Evolutionary conservation across 1,140 invertebrate species (phyloP).

Genomic region (Apis dorsata): DNA sequence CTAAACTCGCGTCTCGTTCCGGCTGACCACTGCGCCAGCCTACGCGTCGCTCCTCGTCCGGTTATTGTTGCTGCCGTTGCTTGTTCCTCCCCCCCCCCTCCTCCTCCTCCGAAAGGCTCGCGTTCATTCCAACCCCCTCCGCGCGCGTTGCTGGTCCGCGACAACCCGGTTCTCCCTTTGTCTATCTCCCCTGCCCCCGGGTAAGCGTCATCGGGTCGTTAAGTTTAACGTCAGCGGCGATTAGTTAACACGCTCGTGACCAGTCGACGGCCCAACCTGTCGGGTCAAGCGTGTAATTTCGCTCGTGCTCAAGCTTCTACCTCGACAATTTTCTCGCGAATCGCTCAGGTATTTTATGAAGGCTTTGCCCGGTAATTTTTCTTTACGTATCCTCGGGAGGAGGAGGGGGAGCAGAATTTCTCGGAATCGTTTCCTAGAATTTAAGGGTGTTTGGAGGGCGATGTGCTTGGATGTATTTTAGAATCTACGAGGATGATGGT

Average conservation of each 20-base stretch:
- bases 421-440: no score
- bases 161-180: slow-evolving; percentile 44
- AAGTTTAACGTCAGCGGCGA: slow-evolving; percentile 43
- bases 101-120: background rate
- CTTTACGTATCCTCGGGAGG: no score
- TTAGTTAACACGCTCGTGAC: slow-evolving; percentile 50
- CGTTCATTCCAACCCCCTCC: slow-evolving; percentile 9
- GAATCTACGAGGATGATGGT: no score
- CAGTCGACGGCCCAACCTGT: slow-evolving; percentile 29
- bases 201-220: slow-evolving; percentile 49
- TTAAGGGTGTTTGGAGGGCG: no score
- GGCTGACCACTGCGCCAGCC: slow-evolving; percentile 22
- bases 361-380: no score
- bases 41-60: background rate
- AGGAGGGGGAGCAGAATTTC: no score
- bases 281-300: slow-evolving; percentile 43
- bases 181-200: slow-evolving; percentile 9
- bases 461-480: no score
- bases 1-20: slow-evolving; percentile 64
- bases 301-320: background rate
- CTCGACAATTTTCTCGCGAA: background rate
- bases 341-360: background rate
- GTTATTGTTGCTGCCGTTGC: slow-evolving; percentile 56
- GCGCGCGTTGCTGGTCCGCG: background rate
- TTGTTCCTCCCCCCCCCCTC: background rate